Evolutionary conservation across 2,888 invertebrate species (phyloP).

Genomic region (Troilus luridus): DNA sequence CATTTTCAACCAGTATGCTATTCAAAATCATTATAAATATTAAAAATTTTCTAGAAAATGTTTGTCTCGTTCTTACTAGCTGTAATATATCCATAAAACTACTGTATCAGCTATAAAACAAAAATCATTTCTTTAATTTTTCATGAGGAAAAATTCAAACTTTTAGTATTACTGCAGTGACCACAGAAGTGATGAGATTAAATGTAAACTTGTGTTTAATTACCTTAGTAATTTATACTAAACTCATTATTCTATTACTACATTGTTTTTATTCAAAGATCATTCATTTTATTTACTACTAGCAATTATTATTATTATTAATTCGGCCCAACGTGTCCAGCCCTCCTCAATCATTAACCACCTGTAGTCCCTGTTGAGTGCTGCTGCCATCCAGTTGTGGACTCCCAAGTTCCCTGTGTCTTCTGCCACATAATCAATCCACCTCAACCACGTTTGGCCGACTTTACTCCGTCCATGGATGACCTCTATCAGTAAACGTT

Average conservation of each 20-base stretch:
- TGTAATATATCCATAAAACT: neutral
- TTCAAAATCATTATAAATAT: neutral
- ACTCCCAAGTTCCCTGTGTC: too few species aligned
- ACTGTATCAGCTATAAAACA: neutral
- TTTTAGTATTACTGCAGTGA: neutral
- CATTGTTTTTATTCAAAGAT: neutral
- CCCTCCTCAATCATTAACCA: too few species aligned
- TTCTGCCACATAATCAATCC: too few species aligned
- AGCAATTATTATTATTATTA: too few species aligned
- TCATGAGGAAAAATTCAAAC: neutral
- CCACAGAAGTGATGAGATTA: neutral
- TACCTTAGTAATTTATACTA: neutral
- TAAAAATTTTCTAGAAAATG: neutral
- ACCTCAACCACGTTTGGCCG: too few species aligned
- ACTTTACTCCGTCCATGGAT: too few species aligned
- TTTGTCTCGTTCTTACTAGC: neutral
- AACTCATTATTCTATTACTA: neutral
- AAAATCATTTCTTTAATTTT: neutral
- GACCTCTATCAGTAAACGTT: too few species aligned
- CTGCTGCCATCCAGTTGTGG: too few species aligned
- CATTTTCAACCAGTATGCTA: conserved; percentile 10
- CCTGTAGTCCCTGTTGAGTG: too few species aligned
- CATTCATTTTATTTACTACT: neutral
- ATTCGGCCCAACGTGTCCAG: too few species aligned
- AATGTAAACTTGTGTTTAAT: neutral